Base-by-base conservation (phyloP, 2,113 vertebrate genomes). In the Pseudorectes ferrugineus region DNA sequence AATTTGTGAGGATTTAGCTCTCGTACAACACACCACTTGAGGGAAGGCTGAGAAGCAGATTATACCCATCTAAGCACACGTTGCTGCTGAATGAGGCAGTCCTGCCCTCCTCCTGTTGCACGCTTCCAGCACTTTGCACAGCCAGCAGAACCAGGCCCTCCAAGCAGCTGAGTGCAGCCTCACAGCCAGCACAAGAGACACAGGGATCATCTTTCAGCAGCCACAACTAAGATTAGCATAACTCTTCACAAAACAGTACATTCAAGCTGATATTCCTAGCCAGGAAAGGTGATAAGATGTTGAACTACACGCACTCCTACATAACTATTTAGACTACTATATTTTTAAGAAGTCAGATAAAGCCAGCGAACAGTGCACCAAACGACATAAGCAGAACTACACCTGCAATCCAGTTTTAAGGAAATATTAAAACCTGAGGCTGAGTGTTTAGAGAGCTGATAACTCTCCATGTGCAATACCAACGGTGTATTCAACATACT, bases 111-210 rank as follows among this genome's bases (percentile, higher is more conserved):
- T 74, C 25, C 71, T 48, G 9, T 26, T 23, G 29, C 35, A 72
- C 26, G 7, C 13, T 48, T 67, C 3, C 29, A 42, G 20, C 3
- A 4, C 14, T 83, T 19, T 28, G 24, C 0, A 0, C 5, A 51
- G 57, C 14, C 73, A 75, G 61, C 24, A 62, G 59, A 45, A 66
- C 23, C 55, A 33, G 38, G 40, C 40, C 11, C 52, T 68, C 35
- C 21, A 28, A 22, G 15, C 67, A 67, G 49, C 46, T 29, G 51
- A 49, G 19, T 14, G 6, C 35, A 80, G 62, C 16, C 48, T 49
- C 15, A 11, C 8, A 55, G 45, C 7, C 51, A 83, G 71, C 43
- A 54, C 22, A 9, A 12, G 15, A 62, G 31, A 42, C 29, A 20
- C 28, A 45, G 40, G 58, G 45, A 70, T 58, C 54, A 70, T 2